phyloP scores from a whole-genome alignment of 2,888 invertebrate species.

The Graphium colonna region DNA sequence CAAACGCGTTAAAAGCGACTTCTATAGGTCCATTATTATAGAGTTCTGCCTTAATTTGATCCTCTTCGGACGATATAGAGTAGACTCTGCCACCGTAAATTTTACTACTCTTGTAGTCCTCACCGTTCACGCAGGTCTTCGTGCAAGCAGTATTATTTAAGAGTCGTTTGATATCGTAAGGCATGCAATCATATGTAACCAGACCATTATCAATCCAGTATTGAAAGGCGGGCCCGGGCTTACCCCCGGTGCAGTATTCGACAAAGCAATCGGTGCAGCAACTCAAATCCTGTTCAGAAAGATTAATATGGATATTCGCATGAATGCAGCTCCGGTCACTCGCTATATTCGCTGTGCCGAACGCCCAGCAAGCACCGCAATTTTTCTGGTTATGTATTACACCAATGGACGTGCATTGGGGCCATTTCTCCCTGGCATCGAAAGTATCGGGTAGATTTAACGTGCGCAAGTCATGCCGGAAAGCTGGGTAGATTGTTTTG shows the following conservation, averaged over 20 bases:
- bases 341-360: constrained; percentile 90
- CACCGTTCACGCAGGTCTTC: constrained; percentile 79
- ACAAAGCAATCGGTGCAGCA: constrained; percentile 78
- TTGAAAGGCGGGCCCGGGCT: neutral
- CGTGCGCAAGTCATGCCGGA: neutral
- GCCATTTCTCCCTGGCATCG: constrained; percentile 82
- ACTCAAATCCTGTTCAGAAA: constrained; percentile 85
- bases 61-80: constrained; percentile 71
- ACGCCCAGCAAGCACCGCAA: constrained; percentile 93
- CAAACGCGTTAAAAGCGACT: constrained; percentile 84
- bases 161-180: constrained; percentile 4
- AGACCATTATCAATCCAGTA: constrained; percentile 12
- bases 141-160: constrained; percentile 66
- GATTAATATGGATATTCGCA: constrained; percentile 80
- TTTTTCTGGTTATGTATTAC: constrained; percentile 87
- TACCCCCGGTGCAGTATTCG: neutral
- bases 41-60: constrained; percentile 86
- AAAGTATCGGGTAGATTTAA: constrained; percentile 10
- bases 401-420: constrained; percentile 85
- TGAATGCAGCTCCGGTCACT: constrained; percentile 89
- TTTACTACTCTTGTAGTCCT: constrained; percentile 83
- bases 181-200: constrained; percentile 6
- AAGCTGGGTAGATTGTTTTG: neutral
- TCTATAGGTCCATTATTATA: constrained; percentile 89
- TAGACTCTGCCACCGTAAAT: constrained; percentile 78